These are phyloP conservation scores for Sitophilus oryzae DNA, from an alignment of 1,140 invertebrate genomes.

Conservation along the genomic window DNA sequence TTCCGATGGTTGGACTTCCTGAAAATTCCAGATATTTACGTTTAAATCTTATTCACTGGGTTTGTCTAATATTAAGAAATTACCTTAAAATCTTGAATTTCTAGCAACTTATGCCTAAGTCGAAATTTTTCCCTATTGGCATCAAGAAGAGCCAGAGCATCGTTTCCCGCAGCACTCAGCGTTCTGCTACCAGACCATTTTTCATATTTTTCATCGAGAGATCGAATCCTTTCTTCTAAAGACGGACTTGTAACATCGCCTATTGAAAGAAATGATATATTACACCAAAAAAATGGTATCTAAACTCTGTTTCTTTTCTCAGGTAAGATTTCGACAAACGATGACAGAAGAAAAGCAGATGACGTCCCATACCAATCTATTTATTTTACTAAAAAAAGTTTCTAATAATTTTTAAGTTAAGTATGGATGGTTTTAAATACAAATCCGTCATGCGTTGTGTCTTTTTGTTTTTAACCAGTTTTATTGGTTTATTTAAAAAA, in stretches of 20 bases:
- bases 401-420: no score
- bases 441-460: no score
- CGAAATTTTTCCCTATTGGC: constrained; percentile 50
- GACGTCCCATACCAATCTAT: no score
- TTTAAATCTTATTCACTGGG: constrained; percentile 53
- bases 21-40: constrained; percentile 44
- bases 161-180: constrained; percentile 52
- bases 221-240: constrained; percentile 78
- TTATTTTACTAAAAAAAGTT: no score
- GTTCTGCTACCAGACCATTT: constrained; percentile 72
- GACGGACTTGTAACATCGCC: constrained; percentile 54
- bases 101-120: constrained; percentile 54
- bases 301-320: no score
- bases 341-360: neutral
- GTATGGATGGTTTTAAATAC: no score
- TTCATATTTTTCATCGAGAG: constrained; percentile 87
- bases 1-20: constrained; percentile 81
- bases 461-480: no score
- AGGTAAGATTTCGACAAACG: neutral
- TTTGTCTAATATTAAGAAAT: neutral
- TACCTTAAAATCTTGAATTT: constrained; percentile 46
- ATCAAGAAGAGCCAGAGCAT: constrained; percentile 54
- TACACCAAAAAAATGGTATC: neutral
- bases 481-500: no score
- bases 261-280: constrained; percentile 17